These are phyloP conservation scores for Merluccius polli DNA, from an alignment of 2,797 vertebrate genomes.

Conservation along the genomic window DNA sequence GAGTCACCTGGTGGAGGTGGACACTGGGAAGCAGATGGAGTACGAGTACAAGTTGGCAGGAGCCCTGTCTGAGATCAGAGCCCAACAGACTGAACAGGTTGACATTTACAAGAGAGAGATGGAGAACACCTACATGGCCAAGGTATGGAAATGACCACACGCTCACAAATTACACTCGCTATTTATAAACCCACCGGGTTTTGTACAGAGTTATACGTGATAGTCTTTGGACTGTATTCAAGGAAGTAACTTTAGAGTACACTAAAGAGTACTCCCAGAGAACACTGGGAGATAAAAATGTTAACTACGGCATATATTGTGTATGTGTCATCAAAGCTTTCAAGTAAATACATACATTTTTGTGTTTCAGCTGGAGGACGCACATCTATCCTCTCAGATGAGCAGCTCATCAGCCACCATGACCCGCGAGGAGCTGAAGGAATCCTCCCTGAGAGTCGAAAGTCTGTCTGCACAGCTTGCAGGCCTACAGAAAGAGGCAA, in stretches of 20 bases:
- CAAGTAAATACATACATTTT: too few relatives aligned
- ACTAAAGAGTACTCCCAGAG: too few relatives aligned
- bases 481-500: conserved; percentile 84
- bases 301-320: too few relatives aligned
- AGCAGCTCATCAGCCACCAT: conserved; percentile 74
- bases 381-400: conserved; percentile 79
- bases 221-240: neutral
- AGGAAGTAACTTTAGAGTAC: neutral
- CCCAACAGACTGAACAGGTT: conserved; percentile 83
- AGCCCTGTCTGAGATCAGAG: conserved; percentile 79
- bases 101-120: conserved; percentile 83
- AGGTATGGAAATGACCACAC: conserved; percentile 59
- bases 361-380: conserved; percentile 81
- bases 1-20: conserved; percentile 79
- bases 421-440: conserved; percentile 83
- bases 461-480: conserved; percentile 77
- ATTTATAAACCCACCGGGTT: neutral
- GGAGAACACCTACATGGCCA: conserved; percentile 78
- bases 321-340: too few relatives aligned
- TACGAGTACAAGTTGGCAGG: conserved; percentile 83
- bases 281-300: neutral
- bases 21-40: conserved; percentile 79
- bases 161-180: neutral
- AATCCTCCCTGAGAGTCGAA: conserved; percentile 78
- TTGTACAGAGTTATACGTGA: neutral